phyloP scores from a whole-genome alignment of 2,797 vertebrate species.

The Chrosomus eos region DNA sequence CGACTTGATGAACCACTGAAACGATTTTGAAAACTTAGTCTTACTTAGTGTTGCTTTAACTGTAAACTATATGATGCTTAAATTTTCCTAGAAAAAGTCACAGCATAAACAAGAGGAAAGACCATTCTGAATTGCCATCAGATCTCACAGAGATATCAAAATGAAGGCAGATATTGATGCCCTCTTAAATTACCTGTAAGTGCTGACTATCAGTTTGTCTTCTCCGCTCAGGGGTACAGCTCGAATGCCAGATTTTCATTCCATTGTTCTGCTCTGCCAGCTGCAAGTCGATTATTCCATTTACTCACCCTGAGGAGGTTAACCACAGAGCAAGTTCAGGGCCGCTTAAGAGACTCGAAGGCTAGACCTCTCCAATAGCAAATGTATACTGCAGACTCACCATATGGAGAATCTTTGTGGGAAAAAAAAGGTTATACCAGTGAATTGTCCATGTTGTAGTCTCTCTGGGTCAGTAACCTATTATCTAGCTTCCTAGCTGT shows the following conservation, averaged over 20 bases:
- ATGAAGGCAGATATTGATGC: slow-evolving; percentile 55
- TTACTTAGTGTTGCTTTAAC: too few species aligned
- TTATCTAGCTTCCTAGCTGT: slow-evolving; percentile 49
- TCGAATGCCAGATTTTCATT: slow-evolving; percentile 47
- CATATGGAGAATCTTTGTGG: slow-evolving; percentile 49
- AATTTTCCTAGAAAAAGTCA: neutral
- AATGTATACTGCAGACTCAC: slow-evolving; percentile 8
- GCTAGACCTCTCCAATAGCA: slow-evolving; percentile 26
- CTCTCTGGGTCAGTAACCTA: slow-evolving; percentile 43
- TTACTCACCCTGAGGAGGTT: slow-evolving; percentile 53
- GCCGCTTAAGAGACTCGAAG: slow-evolving; percentile 14
- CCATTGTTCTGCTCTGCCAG: slow-evolving; percentile 50
- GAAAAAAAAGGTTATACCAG: neutral
- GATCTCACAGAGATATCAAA: slow-evolving; percentile 38
- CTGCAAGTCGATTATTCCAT: slow-evolving; percentile 50
- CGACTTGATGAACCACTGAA: too few species aligned
- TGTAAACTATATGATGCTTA: neutral
- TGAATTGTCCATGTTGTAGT: slow-evolving; percentile 17
- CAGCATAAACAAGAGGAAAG: slow-evolving; percentile 19
- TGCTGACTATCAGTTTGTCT: slow-evolving; percentile 59
- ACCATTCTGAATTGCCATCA: neutral
- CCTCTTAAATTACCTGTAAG: slow-evolving; percentile 61
- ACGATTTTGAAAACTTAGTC: too few species aligned
- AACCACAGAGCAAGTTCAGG: slow-evolving; percentile 36
- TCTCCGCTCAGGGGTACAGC: slow-evolving; percentile 47